Percentiles rank a stretch among this genome's conserved stretches.
phyloP scores from a whole-genome alignment of 2,113 vertebrate genomes.

The Monopterus albus region DNA sequence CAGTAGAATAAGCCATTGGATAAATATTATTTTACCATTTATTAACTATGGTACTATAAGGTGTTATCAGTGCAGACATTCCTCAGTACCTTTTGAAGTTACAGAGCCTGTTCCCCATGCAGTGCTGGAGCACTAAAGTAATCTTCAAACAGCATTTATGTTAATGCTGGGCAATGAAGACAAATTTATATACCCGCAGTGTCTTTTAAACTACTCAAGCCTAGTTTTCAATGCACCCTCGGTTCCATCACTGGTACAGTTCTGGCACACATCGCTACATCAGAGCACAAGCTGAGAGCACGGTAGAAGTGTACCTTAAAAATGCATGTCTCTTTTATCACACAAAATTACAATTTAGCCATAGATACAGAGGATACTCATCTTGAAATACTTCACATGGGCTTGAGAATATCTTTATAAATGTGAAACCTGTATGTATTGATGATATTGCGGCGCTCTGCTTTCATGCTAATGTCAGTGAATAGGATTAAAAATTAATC shows the following conservation, averaged over 20 bases:
- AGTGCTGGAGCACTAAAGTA: neutral
- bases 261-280: slow-evolving; percentile 48
- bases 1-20: neutral
- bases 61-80: neutral
- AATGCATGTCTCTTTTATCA: slow-evolving; percentile 39
- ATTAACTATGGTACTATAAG: neutral
- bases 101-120: neutral
- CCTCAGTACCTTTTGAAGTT: neutral
- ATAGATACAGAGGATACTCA: neutral
- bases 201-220: slow-evolving; percentile 39
- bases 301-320: slow-evolving; percentile 27
- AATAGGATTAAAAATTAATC: slow-evolving; percentile 34
- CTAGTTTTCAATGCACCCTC: slow-evolving; percentile 31
- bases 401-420: neutral
- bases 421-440: neutral
- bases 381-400: slow-evolving; percentile 5
- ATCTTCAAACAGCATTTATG: neutral
- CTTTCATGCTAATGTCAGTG: neutral
- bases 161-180: neutral
- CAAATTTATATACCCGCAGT: slow-evolving; percentile 33
- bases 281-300: slow-evolving; percentile 11
- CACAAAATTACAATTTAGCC: slow-evolving; percentile 8
- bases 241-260: slow-evolving; percentile 22
- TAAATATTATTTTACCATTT: neutral
- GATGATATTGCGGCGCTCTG: neutral